phyloP scores from a whole-genome alignment of 2,113 vertebrate genomes.

The Rhea americana region DNA sequence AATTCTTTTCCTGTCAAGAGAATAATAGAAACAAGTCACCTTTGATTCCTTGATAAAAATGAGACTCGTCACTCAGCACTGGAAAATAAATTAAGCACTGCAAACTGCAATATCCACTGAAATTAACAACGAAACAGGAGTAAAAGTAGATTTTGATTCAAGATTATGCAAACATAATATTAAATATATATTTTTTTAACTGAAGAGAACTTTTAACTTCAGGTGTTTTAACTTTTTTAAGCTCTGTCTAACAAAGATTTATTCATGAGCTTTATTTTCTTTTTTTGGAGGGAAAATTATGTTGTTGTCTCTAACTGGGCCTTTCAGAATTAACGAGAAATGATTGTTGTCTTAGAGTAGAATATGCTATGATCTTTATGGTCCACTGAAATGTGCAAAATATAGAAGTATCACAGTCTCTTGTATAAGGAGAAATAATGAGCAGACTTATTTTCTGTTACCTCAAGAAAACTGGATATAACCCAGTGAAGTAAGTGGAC shows the following conservation, averaged over 20 bases:
- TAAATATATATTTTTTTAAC: background rate
- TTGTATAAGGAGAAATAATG: background rate
- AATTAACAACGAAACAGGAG: background rate
- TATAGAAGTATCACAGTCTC: background rate
- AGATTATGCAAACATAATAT: background rate
- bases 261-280: background rate
- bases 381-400: background rate
- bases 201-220: background rate
- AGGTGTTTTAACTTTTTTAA: no score
- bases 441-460: background rate
- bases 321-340: background rate
- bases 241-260: background rate
- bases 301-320: background rate
- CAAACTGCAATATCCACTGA: background rate
- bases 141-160: background rate
- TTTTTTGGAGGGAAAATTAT: background rate
- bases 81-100: background rate
- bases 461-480: background rate
- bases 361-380: background rate
- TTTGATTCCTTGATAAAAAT: constrained; percentile 47
- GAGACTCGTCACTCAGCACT: background rate
- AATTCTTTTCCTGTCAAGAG: constrained; percentile 59
- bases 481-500: background rate
- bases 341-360: background rate
- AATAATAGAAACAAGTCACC: constrained; percentile 36